A percentile compares a stretch with the other conserved stretches of the same genome.
These are phyloP conservation scores for Drosophila eohydei DNA, from an alignment of 2,888 invertebrate species.

Conservation along the genomic window DNA sequence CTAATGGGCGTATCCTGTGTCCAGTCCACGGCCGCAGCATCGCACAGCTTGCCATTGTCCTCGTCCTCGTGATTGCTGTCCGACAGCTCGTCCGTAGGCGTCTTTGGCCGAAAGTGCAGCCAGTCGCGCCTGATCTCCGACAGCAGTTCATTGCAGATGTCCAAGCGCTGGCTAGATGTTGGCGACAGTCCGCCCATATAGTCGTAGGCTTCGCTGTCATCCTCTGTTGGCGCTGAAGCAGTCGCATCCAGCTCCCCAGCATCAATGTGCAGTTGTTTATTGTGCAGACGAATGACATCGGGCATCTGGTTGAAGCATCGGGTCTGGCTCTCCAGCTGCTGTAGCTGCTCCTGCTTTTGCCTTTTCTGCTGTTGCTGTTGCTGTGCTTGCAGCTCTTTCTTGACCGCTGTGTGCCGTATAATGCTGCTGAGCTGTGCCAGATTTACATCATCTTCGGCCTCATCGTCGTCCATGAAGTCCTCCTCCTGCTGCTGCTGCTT, in stretches of 20 bases:
- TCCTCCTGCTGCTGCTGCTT: slow-evolving; percentile 23
- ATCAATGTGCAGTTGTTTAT: slow-evolving; percentile 57
- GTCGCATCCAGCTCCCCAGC: slow-evolving; percentile 30
- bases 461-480: slow-evolving; percentile 63
- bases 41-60: slow-evolving; percentile 51
- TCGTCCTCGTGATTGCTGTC: slow-evolving; percentile 51
- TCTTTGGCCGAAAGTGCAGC: slow-evolving; percentile 85
- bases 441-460: slow-evolving; percentile 84
- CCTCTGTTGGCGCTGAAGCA: slow-evolving; percentile 23
- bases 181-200: slow-evolving; percentile 79
- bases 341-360: slow-evolving; percentile 40
- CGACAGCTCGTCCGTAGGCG: slow-evolving; percentile 79
- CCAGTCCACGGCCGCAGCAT: slow-evolving; percentile 76
- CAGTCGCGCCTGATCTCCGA: slow-evolving; percentile 84
- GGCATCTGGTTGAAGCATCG: slow-evolving; percentile 74
- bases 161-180: slow-evolving; percentile 81
- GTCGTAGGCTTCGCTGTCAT: slow-evolving; percentile 56
- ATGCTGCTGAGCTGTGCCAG: slow-evolving; percentile 84
- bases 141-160: slow-evolving; percentile 82
- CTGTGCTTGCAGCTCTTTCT: slow-evolving; percentile 75
- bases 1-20: slow-evolving; percentile 83
- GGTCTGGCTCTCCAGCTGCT: slow-evolving; percentile 42
- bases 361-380: slow-evolving; percentile 57
- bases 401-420: slow-evolving; percentile 80
- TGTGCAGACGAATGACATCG: slow-evolving; percentile 78